Conservation (phyloP, 2,113 vertebrate genomes). For the Podiceps cristatus region DNA sequence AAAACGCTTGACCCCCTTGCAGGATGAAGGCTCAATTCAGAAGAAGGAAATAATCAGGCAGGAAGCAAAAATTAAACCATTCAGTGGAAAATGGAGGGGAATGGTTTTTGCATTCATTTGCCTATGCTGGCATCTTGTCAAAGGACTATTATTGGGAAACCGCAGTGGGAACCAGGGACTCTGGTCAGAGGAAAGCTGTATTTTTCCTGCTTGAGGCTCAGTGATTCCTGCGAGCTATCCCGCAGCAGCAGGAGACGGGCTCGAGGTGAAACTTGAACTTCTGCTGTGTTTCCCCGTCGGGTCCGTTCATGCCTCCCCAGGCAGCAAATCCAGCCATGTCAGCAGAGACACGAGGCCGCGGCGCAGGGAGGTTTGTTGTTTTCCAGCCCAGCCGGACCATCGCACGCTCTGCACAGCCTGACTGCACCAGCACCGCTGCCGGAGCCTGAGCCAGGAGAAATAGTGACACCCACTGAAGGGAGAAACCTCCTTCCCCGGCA, state of each 20-base stretch:
- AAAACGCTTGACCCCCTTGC: neutral
- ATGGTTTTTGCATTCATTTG: neutral
- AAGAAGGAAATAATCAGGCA: neutral
- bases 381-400: accelerated
- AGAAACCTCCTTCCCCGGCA: neutral
- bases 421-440: neutral
- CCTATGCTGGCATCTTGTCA: neutral
- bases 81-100: neutral
- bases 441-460: neutral
- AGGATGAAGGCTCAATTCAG: neutral
- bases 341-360: accelerated
- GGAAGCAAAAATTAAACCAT: neutral
- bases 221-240: neutral
- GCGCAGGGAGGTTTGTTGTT: neutral
- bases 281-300: neutral
- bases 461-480: neutral
- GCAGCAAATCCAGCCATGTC: neutral
- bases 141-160: neutral
- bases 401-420: accelerated
- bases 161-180: neutral
- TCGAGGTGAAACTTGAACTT: conserved; percentile 18
- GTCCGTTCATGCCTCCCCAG: neutral
- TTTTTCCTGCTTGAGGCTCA: neutral
- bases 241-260: neutral
- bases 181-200: neutral